These are phyloP conservation scores for Nephila pilipes DNA, from an alignment of 1,140 invertebrate species.

Conservation along the genomic window DNA sequence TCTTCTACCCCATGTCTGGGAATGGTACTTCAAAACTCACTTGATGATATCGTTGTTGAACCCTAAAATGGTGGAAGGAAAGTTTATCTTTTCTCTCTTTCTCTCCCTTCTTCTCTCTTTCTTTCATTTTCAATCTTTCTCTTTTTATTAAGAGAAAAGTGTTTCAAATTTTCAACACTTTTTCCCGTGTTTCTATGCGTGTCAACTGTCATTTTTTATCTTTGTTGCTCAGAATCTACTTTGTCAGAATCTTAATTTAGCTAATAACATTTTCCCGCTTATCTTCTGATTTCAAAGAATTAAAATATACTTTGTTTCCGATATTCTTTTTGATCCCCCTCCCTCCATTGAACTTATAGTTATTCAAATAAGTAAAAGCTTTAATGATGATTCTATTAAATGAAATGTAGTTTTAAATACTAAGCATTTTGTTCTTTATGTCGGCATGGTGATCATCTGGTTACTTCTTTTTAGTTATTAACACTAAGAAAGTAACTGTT, in stretches of 20 bases:
- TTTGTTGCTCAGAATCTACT: neutral
- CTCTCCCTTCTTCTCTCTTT: neutral
- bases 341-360: too few species aligned
- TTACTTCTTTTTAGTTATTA: too few species aligned
- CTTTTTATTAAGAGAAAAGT: slow-evolving; percentile 36
- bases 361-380: too few species aligned
- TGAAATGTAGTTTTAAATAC: too few species aligned
- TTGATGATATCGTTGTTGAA: slow-evolving; percentile 72
- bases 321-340: too few species aligned
- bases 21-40: slow-evolving; percentile 63
- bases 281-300: too few species aligned
- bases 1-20: slow-evolving; percentile 5
- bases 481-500: too few species aligned
- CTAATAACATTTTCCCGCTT: neutral
- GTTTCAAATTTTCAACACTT: slow-evolving; percentile 36
- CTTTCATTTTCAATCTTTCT: neutral
- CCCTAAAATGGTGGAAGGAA: slow-evolving; percentile 43
- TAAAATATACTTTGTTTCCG: too few species aligned
- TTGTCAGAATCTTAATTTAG: neutral
- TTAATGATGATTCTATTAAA: too few species aligned
- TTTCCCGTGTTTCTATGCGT: neutral
- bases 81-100: slow-evolving; percentile 13
- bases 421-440: too few species aligned
- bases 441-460: too few species aligned
- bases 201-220: slow-evolving; percentile 3